Evolutionary conservation across 2,797 vertebrate species (phyloP), one percentile per base, ranked within the genome.

Genomic region (Takifugu rubripes): DNA sequence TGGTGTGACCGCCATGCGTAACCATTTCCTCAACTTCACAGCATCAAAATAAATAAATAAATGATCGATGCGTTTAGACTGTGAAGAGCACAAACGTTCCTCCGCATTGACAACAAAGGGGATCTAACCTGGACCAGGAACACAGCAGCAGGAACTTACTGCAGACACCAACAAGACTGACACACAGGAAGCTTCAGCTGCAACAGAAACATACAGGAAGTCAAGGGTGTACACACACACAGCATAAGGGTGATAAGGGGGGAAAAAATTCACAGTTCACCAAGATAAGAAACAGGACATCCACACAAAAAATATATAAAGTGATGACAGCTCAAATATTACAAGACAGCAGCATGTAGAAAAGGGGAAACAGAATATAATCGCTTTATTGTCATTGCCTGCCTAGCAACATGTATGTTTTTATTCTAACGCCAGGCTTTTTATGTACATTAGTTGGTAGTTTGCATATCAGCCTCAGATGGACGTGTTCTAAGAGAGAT

Each of bases 171-270:
- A 43, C 46, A 61, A 60, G 31, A 44, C 62, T 24, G 74, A 60
- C 61, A 77, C 59, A 72, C 74, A 49, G 79, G 84, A 87, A 86
- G 79, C 70, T 77, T 82, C 52, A 84, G 79, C 70, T 77, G 82
- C 49, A 48, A 56, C 58, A 74, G 49, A 61, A 27, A 57, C 29
- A 74, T 43, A 71, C 84, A 85, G 83, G 84, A 86, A 84, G 84
- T 77, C 51, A 29, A 45, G 47, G 8, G 31, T 46, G 57, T 53
- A 40, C 25, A 49, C 52, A 55, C 54, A n/a, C 16, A 44, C 43
- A 16, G 15, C 10, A 33, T 33, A 33, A 6, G 14, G 36, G 3
- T 40, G 36, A 40, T 40, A 40, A 40, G 36, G 14, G 31, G 31
- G 8, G 40, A 40, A 36, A 12, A 40, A 40, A 40, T 40, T 33